Evolutionary conservation across 2,113 vertebrate species (phyloP).

Genomic region (Corydoras maculifer): DNA sequence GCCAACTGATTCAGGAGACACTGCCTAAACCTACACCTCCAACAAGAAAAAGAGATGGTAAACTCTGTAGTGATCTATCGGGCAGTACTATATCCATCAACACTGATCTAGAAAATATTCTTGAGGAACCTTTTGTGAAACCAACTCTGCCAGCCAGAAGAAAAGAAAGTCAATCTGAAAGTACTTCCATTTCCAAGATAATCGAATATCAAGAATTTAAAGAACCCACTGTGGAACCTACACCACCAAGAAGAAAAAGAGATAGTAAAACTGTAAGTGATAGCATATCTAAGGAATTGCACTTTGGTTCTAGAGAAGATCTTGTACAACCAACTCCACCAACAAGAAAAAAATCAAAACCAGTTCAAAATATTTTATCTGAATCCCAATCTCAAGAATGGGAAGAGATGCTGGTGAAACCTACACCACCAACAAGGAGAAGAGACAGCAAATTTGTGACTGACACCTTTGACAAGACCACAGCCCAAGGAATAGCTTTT

Average conservation of each 20-base stretch:
- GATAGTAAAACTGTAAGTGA: constrained; percentile 8
- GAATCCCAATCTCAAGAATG: constrained; percentile 3
- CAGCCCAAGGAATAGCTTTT: too few species aligned
- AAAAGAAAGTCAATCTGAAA: neutral
- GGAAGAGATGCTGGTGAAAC: neutral
- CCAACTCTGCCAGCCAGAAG: constrained; percentile 6
- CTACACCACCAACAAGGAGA: neutral
- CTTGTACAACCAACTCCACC: constrained; percentile 25
- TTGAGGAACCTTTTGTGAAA: neutral
- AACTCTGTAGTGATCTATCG: too few species aligned
- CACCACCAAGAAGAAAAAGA: constrained; percentile 18
- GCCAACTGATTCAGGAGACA: too few species aligned
- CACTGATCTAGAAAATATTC: too few species aligned
- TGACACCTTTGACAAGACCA: too few species aligned
- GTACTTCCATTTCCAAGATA: neutral
- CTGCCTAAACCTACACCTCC: constrained; percentile 1
- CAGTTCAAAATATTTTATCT: neutral
- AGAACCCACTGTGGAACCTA: neutral
- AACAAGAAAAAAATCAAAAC: constrained; percentile 16
- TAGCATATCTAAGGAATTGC: neutral
- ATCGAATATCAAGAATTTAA: neutral
- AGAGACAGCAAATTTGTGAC: neutral
- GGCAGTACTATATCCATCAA: too few species aligned
- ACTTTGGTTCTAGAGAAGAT: neutral
- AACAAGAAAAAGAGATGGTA: neutral